Conservation (phyloP, 2,888 invertebrate genomes). For the Polia nebulosa region DNA sequence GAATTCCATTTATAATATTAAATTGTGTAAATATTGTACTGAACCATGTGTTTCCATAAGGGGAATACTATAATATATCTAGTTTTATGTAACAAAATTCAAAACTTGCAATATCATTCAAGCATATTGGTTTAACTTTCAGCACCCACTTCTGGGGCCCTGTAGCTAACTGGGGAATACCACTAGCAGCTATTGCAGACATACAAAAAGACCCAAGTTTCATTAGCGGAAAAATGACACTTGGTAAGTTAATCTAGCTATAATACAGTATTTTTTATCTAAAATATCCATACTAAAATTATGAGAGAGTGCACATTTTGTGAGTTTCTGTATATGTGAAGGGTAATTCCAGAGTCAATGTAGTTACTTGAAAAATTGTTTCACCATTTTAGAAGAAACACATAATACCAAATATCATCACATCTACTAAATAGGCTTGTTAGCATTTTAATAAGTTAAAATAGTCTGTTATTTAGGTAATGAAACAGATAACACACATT, state of each 20-base stretch:
- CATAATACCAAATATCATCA: too few relatives aligned
- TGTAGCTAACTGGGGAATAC: slow-evolving; percentile 99
- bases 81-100: too few relatives aligned
- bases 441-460: too few relatives aligned
- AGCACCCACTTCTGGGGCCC: slow-evolving; percentile 99
- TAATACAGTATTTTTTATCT: neutral
- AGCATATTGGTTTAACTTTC: slow-evolving; percentile 73
- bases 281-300: neutral
- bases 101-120: too few relatives aligned
- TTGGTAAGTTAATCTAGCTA: slow-evolving; percentile 95
- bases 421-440: too few relatives aligned
- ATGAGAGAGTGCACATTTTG: neutral
- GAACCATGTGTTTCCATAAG: neutral
- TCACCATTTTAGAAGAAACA: too few relatives aligned
- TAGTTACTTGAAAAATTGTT: too few relatives aligned
- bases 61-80: too few relatives aligned
- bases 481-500: too few relatives aligned
- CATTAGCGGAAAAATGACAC: slow-evolving; percentile 99
- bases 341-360: too few relatives aligned
- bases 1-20: neutral
- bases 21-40: neutral
- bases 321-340: neutral
- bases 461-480: too few relatives aligned
- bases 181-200: slow-evolving; percentile 98
- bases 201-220: slow-evolving; percentile 96